Evolutionary conservation across 2,888 invertebrate genomes (phyloP), one percentile per base, ranked within the genome.

Genomic region (Temnothorax ravouxi): DNA sequence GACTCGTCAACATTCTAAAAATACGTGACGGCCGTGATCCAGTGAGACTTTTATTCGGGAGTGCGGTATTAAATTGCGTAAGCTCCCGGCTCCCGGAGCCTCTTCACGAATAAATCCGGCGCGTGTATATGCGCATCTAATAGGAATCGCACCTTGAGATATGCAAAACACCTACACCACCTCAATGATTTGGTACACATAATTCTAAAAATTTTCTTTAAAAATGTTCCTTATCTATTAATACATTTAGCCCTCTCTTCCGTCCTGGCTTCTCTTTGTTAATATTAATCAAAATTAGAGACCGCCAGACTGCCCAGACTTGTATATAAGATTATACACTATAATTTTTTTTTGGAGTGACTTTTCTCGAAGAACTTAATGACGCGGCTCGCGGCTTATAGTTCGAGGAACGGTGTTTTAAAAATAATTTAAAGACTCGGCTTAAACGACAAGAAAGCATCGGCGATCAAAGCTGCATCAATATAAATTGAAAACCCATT

Each of bases 1-100:
- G 50, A 54, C 62, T 62, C 85, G 87, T 88, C 80, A 82, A 86
- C 84, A 81, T 90, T 92, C 93, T 93, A 94, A 92, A 93, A 93
- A 94, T 94, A 94, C 77, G 38, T 79, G 61, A 34, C 83, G 74
- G n/a, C 56, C 77, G 83, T 86, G 90, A 92, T 93, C 93, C 93
- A 92, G 92, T 88, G 89, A 41, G 71, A 75, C 92, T 93, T 92
- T 92, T 92, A 93, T 92, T 92, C 88, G 91, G 79, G 85, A 89
- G 84, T 88, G 85, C 80, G 84, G 71, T 86, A 66, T 34, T 18
- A 66, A 84, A 88, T 93, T 93, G 92, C 91, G 92, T 92, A 93
- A 93, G 92, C 91, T 83, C 77, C n/a, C 29, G 54, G 54, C 79
- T 85, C 66, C 83, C 81, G 76, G 82, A 87, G 67, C 81, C 52